Percentiles rank a stretch among this genome's conserved stretches.
Evolutionary conservation across 2,113 vertebrate genomes (phyloP).

Genomic region (Scolopax mira): DNA sequence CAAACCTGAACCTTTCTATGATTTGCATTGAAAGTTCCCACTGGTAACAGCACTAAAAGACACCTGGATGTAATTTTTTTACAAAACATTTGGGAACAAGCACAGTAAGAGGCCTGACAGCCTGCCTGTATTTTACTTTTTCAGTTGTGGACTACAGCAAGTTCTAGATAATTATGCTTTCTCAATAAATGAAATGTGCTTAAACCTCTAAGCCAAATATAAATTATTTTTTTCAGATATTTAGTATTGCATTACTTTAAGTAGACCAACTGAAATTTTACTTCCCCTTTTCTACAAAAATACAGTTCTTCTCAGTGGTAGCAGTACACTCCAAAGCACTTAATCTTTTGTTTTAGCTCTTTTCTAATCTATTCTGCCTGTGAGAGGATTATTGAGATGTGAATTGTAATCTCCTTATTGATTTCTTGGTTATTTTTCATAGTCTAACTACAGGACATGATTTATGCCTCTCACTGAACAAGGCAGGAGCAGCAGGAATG

Average conservation of each 20-base stretch:
- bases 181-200: background rate
- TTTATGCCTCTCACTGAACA: background rate
- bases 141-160: background rate
- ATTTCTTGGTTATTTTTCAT: slow-evolving; percentile 56
- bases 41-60: background rate
- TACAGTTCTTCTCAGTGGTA: background rate
- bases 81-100: background rate
- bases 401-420: slow-evolving; percentile 40
- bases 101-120: background rate
- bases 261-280: background rate
- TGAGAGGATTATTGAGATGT: slow-evolving; percentile 40
- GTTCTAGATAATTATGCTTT: background rate
- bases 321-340: background rate
- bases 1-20: background rate
- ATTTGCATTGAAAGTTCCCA: background rate
- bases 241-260: background rate
- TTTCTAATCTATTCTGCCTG: background rate
- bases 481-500: background rate
- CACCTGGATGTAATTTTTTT: background rate
- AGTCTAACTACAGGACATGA: slow-evolving; percentile 8
- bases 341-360: slow-evolving; percentile 8
- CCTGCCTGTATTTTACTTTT: background rate
- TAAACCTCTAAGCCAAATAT: background rate
- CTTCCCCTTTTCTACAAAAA: background rate
- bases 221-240: background rate